A percentile compares a stretch with the other conserved stretches of the same genome.
phyloP scores from a whole-genome alignment of 2,113 vertebrate genomes.

The Struthio camelus region DNA sequence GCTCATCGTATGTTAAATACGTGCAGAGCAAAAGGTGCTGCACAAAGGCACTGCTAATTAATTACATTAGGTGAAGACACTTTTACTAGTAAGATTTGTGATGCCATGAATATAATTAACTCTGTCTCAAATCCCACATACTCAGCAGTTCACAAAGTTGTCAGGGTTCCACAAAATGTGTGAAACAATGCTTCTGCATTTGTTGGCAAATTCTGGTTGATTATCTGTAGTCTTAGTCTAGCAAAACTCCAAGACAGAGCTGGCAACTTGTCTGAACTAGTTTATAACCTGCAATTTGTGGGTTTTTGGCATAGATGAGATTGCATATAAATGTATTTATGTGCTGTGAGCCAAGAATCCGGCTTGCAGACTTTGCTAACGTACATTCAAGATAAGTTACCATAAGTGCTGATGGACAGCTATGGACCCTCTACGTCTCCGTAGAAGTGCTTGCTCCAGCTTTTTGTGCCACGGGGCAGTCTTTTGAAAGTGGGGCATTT shows the following conservation, averaged over 20 bases:
- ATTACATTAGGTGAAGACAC: neutral
- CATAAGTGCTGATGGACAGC: neutral
- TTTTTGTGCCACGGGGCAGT: neutral
- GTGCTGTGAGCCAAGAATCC: neutral
- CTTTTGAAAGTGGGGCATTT: neutral
- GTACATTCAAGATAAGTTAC: neutral
- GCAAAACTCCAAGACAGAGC: neutral
- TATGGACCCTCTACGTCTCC: neutral
- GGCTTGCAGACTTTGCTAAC: neutral
- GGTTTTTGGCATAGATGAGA: neutral
- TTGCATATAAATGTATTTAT: neutral
- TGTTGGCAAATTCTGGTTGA: neutral
- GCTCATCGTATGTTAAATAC: neutral
- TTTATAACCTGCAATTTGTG: conserved; percentile 9
- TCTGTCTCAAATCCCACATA: neutral
- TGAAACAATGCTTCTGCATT: neutral
- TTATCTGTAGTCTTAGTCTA: neutral
- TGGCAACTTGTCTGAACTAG: neutral
- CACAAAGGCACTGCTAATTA: neutral
- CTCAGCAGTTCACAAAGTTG: neutral
- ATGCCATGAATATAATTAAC: neutral
- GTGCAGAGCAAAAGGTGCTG: neutral
- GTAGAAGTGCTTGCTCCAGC: neutral
- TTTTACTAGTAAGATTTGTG: neutral
- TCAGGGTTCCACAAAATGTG: neutral